Evolutionary conservation across 2,797 vertebrate species (phyloP), one percentile per base, ranked within the genome.

Genomic region (Dicrostonyx torquatus): DNA sequence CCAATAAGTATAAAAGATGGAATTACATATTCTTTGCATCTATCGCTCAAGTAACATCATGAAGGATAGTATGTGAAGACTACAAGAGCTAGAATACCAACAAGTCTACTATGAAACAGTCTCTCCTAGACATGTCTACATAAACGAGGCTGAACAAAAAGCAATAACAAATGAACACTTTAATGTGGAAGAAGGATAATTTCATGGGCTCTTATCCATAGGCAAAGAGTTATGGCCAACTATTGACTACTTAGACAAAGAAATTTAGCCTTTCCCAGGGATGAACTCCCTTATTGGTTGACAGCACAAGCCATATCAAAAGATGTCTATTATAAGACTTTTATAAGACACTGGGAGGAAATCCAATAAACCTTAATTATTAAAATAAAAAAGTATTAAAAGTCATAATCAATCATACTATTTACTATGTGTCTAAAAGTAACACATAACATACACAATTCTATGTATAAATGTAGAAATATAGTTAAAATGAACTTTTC

Each of bases 271-370:
- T 66, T 84, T 84, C 82, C 55, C 31, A 66, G 3, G 15, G 31
- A 48, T 84, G 17, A n/a, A n/a, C 43, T 31, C 17, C 20, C 45
- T 48, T 66, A n/a, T 1, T n/a, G 18, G 43, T 48, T 64, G 62
- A 89, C 40, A 14, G 37, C 9, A 29, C 17, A 84, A 72, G 66
- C 73, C 1, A 18, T 62, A 94, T 37, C 5, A 87, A 89, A 43
- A 94, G 37, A 78, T 75, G 2, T 91, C 77, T 78, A 75, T 84
- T 79, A 79, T 14, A 83, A 7, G 76, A 90, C 72, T 68, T 77
- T 76, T 77, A 15, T 84, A 48, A 87, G 20, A 66, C 50, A 76
- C 7, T 64, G 8, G 18, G 20, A 66, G 48, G 3, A 84, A 75
- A 75, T 75, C 40, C 40, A 43, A 75, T 75, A 43, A 45, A 75